phyloP scores from a whole-genome alignment of 1,140 invertebrate genomes.

The Cherax quadricarinatus region DNA sequence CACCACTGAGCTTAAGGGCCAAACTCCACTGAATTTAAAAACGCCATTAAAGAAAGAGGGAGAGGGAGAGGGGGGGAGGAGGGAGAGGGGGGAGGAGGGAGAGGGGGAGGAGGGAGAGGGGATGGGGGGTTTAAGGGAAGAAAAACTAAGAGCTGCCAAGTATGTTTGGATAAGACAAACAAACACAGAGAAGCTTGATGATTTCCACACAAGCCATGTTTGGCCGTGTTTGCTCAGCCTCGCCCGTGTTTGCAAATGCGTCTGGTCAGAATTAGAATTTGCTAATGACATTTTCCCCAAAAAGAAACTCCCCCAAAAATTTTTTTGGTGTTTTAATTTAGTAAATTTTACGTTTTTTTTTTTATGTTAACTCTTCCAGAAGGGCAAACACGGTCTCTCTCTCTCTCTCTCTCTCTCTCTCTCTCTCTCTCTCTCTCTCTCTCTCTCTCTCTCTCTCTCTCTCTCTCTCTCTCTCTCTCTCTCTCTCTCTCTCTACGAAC shows the following conservation, averaged over 20 bases:
- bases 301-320: not conserved
- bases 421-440: conserved; percentile 41
- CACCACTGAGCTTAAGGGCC: too few species aligned
- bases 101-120: not conserved
- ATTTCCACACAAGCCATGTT: conserved; percentile 24
- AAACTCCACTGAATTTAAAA: too few species aligned
- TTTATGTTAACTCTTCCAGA: not conserved
- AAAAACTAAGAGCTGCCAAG: not conserved
- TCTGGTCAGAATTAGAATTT: conserved; percentile 10
- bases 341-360: not conserved
- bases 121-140: not conserved
- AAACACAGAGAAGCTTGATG: conserved; percentile 11
- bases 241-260: conserved; percentile 28
- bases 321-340: too few species aligned
- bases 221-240: conserved; percentile 17
- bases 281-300: conserved; percentile 43
- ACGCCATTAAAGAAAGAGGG: too few species aligned
- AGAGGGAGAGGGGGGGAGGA: not conserved
- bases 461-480: conserved; percentile 54
- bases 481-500: not conserved
- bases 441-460: conserved; percentile 6
- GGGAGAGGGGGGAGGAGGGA: not conserved
- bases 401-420: conserved; percentile 33
- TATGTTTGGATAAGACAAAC: not conserved
- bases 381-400: not conserved